Evolutionary conservation across 2,113 vertebrate species (phyloP).

Genomic region (Myotis yumanensis): DNA sequence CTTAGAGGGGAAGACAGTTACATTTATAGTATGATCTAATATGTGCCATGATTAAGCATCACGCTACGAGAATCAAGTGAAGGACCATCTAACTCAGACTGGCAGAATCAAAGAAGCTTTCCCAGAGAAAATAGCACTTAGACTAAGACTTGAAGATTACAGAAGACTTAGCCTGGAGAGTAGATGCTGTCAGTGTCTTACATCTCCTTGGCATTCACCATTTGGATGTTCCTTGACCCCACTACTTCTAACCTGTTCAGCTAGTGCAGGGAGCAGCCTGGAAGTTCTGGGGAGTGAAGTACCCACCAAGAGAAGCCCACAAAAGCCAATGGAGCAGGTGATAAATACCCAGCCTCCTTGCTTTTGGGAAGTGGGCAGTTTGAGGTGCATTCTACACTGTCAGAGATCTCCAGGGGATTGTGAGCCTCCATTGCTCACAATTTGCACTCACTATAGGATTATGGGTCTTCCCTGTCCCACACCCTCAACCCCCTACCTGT

Average conservation of each 20-base stretch:
- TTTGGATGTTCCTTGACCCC: not conserved
- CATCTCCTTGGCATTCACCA: not conserved
- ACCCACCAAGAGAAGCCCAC: not conserved
- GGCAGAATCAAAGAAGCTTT: not conserved
- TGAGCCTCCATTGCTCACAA: not conserved
- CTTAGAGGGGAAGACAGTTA: not conserved
- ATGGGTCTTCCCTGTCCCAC: not conserved
- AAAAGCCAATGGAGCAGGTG: not conserved
- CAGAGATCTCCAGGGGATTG: not conserved
- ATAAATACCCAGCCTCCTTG: not conserved
- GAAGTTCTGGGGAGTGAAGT: not conserved
- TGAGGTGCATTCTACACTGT: not conserved
- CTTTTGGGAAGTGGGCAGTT: not conserved
- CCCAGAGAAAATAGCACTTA: not conserved
- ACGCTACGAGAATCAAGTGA: not conserved
- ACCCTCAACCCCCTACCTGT: not conserved
- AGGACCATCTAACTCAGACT: not conserved
- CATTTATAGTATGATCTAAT: not conserved
- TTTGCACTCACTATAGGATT: not conserved
- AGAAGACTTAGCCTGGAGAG: not conserved
- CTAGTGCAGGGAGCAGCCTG: not conserved
- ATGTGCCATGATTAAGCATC: not conserved
- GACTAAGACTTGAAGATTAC: not conserved
- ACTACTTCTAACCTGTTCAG: not conserved
- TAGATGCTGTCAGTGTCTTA: too few relatives aligned